Percentiles rank a stretch among this genome's conserved stretches.
Conservation (phyloP, 2,797 vertebrate species). For the Amniataba percoides region DNA sequence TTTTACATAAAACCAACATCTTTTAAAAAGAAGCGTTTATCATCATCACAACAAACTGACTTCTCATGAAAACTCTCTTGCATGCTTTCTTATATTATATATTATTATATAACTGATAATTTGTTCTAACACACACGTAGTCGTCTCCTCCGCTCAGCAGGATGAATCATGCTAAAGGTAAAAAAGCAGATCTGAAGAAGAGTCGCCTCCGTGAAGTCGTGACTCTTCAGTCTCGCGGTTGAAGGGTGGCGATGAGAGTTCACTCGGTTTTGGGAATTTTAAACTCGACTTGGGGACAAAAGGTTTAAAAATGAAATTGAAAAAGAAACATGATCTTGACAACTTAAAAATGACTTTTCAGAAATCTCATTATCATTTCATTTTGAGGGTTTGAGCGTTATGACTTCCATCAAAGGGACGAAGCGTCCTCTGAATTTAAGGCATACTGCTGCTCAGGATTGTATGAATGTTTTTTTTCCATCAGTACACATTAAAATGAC, state of each 20-base stretch:
- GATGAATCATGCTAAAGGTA: background rate
- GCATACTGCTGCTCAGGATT: slow-evolving; percentile 13
- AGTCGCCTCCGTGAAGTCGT: too few relatives aligned
- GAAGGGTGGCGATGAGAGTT: background rate
- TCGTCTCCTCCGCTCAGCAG: background rate
- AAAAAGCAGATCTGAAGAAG: background rate
- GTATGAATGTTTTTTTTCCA: background rate
- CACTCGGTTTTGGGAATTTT: slow-evolving; percentile 1
- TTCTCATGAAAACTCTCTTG: too few relatives aligned
- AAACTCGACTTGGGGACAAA: background rate
- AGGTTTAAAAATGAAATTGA: background rate
- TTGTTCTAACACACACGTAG: too few relatives aligned
- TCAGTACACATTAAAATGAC: background rate
- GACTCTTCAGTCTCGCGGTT: background rate
- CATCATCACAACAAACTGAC: background rate
- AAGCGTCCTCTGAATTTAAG: slow-evolving; percentile 38
- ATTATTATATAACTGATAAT: too few relatives aligned
- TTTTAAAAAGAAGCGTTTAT: background rate
- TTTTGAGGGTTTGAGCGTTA: background rate
- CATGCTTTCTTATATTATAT: too few relatives aligned
- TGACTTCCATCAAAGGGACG: background rate
- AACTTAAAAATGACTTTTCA: background rate
- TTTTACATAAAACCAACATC: background rate
- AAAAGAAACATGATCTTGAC: background rate
- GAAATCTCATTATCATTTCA: background rate